Base-by-base conservation (phyloP, 2,113 vertebrate genomes). In the Platysteira castanea region DNA sequence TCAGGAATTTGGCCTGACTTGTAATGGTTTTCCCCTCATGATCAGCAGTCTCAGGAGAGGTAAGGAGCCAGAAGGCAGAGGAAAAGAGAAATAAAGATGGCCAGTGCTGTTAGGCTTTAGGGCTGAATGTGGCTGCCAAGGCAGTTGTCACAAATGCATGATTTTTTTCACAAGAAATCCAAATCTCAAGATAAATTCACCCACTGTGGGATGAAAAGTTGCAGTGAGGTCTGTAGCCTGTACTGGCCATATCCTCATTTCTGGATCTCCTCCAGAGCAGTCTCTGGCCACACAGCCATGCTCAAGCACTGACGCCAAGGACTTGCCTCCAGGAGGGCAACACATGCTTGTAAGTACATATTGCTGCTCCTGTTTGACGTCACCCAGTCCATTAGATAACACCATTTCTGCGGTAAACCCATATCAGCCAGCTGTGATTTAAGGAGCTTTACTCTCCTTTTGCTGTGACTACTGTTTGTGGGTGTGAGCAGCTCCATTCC, bases 301-400 rank as follows among this genome's bases (percentile, higher is more conserved):
- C 49, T 74, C 57, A n/a, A 57, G 26, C 33, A 27, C 47, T 61
- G 56, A 41, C 1, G 14, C 15, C 39, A 76, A 53, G 54, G 76
- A 33, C 44, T 69, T n/a, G 22, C 28, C 73, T 76, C 13, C 31
- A 57, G 47, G n/a, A 88, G 35, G 54, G 61, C 5, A 42, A 12
- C 59, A 82, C 50, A 42, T 20, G 35, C 2, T 0, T 68, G 30
- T 60, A 18, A 85, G 63, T 37, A 39, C 53, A 33, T 18, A 12
- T 24, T 71, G 41, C 77, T 84, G 33, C 71, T 89, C 47, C 60
- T 8, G 2, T 87, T 71, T 92, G 89, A 94, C 8, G 5, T 86
- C 77, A 80, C 70, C 76, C 60, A 77, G 81, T n/a, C 92, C 64
- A 57, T 96, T 96, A 94, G 82, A 92, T 96, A 95, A 95, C 76